These are phyloP conservation scores for Tiliqua scincoides DNA, from an alignment of 2,113 vertebrate species.

Conservation along the genomic window DNA sequence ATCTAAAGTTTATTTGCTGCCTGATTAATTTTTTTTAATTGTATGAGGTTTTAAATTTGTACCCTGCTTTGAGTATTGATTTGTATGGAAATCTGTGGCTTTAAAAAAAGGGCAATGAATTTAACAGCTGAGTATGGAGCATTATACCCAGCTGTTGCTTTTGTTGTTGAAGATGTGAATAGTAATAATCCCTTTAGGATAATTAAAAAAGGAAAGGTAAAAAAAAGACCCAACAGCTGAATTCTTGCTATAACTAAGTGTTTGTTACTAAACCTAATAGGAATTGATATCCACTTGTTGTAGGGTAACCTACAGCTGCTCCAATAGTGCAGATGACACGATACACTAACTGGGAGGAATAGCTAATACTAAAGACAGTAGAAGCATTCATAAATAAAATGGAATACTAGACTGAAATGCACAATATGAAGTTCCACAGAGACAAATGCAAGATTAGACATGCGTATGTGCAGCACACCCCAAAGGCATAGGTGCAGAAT, in stretches of 20 bases:
- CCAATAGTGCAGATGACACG: neutral
- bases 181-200: neutral
- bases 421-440: too few relatives aligned
- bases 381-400: too few relatives aligned
- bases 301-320: slow-evolving; percentile 28
- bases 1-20: neutral
- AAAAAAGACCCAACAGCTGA: slow-evolving; percentile 25
- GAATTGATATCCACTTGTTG: slow-evolving; percentile 20
- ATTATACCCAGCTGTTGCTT: neutral
- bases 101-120: neutral
- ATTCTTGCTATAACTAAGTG: slow-evolving; percentile 27
- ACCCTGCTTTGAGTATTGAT: neutral
- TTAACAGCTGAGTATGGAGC: neutral
- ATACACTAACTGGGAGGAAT: too few relatives aligned
- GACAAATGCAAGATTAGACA: too few relatives aligned
- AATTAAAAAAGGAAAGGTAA: neutral
- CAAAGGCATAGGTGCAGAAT: too few relatives aligned
- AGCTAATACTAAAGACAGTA: too few relatives aligned
- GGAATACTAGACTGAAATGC: too few relatives aligned
- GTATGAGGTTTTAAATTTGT: neutral
- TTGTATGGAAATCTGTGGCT: neutral
- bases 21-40: neutral
- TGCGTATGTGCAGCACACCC: too few relatives aligned
- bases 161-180: neutral
- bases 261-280: neutral